A percentile compares a stretch with the other conserved stretches of the same genome.
phyloP scores from a whole-genome alignment of 1,140 invertebrate genomes.

The Akabosia matsudoensis region DNA sequence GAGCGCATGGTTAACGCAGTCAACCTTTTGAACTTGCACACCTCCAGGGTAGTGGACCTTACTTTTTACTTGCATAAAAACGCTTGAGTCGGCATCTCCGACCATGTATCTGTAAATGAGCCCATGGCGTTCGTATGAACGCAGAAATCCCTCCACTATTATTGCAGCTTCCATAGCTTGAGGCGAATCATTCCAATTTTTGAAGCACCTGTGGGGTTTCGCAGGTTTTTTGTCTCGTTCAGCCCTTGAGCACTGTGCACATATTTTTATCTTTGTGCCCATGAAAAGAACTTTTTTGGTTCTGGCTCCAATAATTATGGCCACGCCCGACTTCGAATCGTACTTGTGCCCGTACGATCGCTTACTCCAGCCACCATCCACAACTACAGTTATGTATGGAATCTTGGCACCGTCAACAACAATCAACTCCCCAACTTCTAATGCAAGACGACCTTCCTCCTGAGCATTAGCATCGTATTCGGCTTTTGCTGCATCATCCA shows the following conservation, averaged over 20 bases:
- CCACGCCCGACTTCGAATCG: slow-evolving; percentile 30
- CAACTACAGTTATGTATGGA: slow-evolving; percentile 33
- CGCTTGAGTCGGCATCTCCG: slow-evolving; percentile 53
- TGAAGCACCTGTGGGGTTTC: background rate
- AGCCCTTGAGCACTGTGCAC: background rate
- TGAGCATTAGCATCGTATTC: too few relatives aligned
- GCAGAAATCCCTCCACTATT: slow-evolving; percentile 51
- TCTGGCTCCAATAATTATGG: slow-evolving; percentile 30
- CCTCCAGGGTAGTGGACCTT: background rate
- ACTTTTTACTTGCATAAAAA: slow-evolving; percentile 40
- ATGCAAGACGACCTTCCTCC: background rate
- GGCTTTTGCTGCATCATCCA: too few relatives aligned
- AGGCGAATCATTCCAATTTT: slow-evolving; percentile 44
- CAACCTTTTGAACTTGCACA: background rate
- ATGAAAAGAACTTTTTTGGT: slow-evolving; percentile 32
- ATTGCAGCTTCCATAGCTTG: slow-evolving; percentile 51
- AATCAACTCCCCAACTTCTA: slow-evolving; percentile 8
- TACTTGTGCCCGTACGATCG: slow-evolving; percentile 40
- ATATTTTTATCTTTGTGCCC: slow-evolving; percentile 1
- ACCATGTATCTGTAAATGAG: slow-evolving; percentile 51
- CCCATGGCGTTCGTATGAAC: slow-evolving; percentile 49
- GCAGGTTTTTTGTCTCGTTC: background rate
- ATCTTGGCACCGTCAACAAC: background rate
- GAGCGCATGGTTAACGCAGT: background rate
- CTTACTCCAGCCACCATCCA: slow-evolving; percentile 39